These are phyloP conservation scores for Myoxocephalus aenaeus DNA, from an alignment of 2,797 vertebrate species.

Conservation along the genomic window DNA sequence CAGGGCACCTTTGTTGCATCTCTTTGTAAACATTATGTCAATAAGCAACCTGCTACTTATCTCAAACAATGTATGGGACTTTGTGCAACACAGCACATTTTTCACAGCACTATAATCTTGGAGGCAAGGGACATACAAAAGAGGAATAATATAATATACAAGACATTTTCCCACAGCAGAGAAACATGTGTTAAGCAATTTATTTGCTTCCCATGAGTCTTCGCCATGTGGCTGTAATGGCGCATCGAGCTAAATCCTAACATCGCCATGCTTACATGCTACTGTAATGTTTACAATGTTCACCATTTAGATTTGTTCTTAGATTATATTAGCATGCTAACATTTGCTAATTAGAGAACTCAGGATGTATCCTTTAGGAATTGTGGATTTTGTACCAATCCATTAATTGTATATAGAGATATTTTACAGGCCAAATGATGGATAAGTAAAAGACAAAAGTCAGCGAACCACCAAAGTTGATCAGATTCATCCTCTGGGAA, in stretches of 20 bases:
- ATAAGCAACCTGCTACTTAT: not conserved
- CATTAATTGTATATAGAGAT: conserved; percentile 1
- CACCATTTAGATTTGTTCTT: not conserved
- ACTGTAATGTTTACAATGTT: not conserved
- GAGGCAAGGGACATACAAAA: not conserved
- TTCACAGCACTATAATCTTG: not conserved
- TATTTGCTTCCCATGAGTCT: conserved; percentile 13
- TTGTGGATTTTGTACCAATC: not conserved
- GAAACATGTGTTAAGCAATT: not conserved
- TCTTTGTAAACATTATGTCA: not conserved
- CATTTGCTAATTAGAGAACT: not conserved
- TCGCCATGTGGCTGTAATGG: no score
- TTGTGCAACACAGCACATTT: not conserved
- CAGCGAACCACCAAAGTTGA: not conserved
- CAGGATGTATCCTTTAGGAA: not conserved
- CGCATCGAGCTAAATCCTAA: no score
- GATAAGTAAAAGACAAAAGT: not conserved
- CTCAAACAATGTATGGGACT: not conserved
- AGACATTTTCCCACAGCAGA: not conserved
- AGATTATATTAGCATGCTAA: not conserved
- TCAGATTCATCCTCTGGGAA: not conserved
- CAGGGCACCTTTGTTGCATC: not conserved
- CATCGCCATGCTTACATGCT: not conserved
- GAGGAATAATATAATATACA: not conserved
- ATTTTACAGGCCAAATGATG: not conserved